Evolutionary conservation across 2,797 vertebrate species (phyloP), one percentile per base, ranked within the genome.

Genomic region (Gymnoscopelus microlampas): DNA sequence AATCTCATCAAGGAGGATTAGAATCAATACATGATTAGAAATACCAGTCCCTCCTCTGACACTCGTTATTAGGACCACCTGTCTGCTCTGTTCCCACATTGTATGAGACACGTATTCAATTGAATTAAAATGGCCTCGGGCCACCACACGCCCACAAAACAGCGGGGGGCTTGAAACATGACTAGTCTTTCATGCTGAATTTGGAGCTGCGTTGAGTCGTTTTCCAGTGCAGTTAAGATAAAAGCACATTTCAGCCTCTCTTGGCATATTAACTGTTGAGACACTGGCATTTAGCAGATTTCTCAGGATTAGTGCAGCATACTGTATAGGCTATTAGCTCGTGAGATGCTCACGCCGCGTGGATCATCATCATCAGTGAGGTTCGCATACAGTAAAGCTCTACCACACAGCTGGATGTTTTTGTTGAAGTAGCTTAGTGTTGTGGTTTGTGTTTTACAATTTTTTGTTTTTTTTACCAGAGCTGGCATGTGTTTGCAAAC

Each of bases 41-140:
- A 66, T 60, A 50, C 39, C 6, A 26, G 71, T 60, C 48, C 66
- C 69, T 29, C 19, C 2, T 73, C 69, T 55, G 44, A 85, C 85
- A 63, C 71, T 61, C 78, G 54, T 68, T 68, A 88, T 85, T 87
- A 80, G 59, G 82, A 80, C 71, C 79, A 53, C 53, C 53, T 74
- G 68, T 79, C 78, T 44, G 14, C 66, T 76, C 69, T 62, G 23
- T 66, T 19, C 79, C 56, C 64, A 69, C 79, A 82, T 80, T 80
- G 80, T 62, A 83, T 71, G 75, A 81, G 80, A 76, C 70, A 73
- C 62, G 71, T 47, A 50, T 81, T 44, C 39, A 44, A 44, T 44
- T 44, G 39, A 76, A 86, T 88, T 82, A 85, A 86, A 71, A 57
- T 70, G 80, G 63, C 74, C 78, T 87, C 85, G 68, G 65, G 68